phyloP scores from a whole-genome alignment of 2,888 invertebrate genomes.

The Plemyria rubiginata region DNA sequence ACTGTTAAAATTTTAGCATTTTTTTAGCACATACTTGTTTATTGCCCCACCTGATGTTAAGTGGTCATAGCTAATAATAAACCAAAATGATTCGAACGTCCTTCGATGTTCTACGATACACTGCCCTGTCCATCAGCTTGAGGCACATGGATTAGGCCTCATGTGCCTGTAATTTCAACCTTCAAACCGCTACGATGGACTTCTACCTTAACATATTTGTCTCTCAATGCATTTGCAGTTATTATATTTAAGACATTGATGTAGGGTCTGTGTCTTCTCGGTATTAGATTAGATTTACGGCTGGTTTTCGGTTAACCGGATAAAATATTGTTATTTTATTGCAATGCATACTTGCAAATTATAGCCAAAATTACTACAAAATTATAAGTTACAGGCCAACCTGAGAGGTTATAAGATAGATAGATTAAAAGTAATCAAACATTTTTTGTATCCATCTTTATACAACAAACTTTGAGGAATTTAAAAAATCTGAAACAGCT shows the following conservation, averaged over 20 bases:
- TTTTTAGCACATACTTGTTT: too few relatives aligned
- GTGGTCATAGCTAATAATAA: too few relatives aligned
- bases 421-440: background rate
- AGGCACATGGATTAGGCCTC: too few relatives aligned
- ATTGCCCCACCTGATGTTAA: too few relatives aligned
- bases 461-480: too few relatives aligned
- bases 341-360: constrained; percentile 14
- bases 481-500: too few relatives aligned
- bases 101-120: too few relatives aligned
- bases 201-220: constrained; percentile 42
- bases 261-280: constrained; percentile 37
- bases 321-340: constrained; percentile 20
- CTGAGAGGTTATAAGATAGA: background rate
- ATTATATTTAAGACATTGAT: constrained; percentile 51
- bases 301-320: constrained; percentile 39
- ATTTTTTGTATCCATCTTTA: background rate
- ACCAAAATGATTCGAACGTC: too few relatives aligned
- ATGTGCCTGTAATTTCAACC: too few relatives aligned
- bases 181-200: constrained; percentile 4
- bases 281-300: constrained; percentile 47
- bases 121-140: too few relatives aligned
- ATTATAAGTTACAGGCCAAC: constrained; percentile 9
- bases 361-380: constrained; percentile 15
- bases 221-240: constrained; percentile 47
- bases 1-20: too few relatives aligned